These are phyloP conservation scores for Gymnoscopelus braueri DNA, from an alignment of 2,797 vertebrate genomes.

Conservation along the genomic window DNA sequence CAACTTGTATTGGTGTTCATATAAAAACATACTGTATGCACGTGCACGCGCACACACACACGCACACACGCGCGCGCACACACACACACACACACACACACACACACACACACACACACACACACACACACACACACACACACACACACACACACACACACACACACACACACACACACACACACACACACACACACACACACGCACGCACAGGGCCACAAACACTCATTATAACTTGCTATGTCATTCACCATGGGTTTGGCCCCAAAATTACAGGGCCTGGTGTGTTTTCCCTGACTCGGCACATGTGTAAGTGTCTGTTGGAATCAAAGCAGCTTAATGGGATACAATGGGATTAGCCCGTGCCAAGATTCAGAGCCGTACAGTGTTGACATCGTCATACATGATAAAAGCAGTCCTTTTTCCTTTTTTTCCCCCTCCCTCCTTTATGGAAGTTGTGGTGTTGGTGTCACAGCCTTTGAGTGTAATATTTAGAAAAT, in stretches of 20 bases:
- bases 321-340: constrained; percentile 73
- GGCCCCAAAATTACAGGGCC: constrained; percentile 70
- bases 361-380: constrained; percentile 62
- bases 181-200: constrained; percentile 15
- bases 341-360: constrained; percentile 72
- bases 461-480: constrained; percentile 11
- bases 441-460: constrained; percentile 15
- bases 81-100: neutral
- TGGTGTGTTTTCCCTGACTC: constrained; percentile 72
- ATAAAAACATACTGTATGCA: constrained; percentile 1
- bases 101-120: neutral
- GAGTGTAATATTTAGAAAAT: constrained; percentile 20
- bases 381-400: constrained; percentile 50
- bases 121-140: neutral
- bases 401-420: constrained; percentile 35
- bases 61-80: neutral
- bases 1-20: constrained; percentile 39
- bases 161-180: constrained; percentile 6
- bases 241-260: constrained; percentile 73
- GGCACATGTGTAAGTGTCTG: constrained; percentile 72
- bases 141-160: neutral
- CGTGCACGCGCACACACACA: constrained; percentile 35
- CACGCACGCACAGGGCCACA: constrained; percentile 48
- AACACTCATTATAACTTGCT: constrained; percentile 74
- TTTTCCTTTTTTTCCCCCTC: too few species aligned